Evolutionary conservation across 2,888 invertebrate genomes (phyloP).

Genomic region (Synergus gifuensis): DNA sequence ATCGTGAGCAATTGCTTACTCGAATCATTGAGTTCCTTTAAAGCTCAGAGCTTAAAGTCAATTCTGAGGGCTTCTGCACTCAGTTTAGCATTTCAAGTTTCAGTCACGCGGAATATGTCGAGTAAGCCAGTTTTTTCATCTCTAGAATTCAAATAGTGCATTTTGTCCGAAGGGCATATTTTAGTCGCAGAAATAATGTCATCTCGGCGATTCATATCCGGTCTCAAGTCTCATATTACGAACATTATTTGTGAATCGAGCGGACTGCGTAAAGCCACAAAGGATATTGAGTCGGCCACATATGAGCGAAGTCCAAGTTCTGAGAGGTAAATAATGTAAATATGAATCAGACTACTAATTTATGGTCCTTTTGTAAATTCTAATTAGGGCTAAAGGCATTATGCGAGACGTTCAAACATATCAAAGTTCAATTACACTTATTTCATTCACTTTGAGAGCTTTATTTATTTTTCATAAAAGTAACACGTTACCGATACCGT

Average conservation of each 20-base stretch:
- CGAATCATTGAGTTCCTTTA: not conserved
- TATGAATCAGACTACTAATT: constrained; percentile 17
- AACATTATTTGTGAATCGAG: constrained; percentile 1
- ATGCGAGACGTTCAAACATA: not conserved
- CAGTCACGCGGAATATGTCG: constrained; percentile 18
- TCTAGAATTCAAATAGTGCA: not conserved
- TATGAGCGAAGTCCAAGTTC: constrained; percentile 13
- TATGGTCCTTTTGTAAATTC: constrained; percentile 24
- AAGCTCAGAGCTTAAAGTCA: not conserved
- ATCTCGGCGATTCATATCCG: constrained; percentile 10
- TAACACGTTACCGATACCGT: no score
- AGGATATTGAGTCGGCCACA: constrained; percentile 10
- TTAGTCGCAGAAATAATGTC: constrained; percentile 15
- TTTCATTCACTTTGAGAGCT: not conserved
- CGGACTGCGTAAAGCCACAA: constrained; percentile 5
- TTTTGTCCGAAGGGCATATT: not conserved
- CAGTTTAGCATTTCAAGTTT: not conserved
- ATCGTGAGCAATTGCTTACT: not conserved
- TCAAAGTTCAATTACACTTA: constrained; percentile 18
- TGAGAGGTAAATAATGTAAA: constrained; percentile 37
- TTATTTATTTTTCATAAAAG: not conserved
- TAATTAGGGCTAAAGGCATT: not conserved
- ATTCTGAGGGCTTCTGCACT: not conserved
- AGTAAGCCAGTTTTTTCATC: not conserved
- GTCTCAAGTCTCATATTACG: not conserved